These are phyloP conservation scores for Ectemnius lituratus DNA, from an alignment of 2,888 invertebrate genomes.

Conservation along the genomic window DNA sequence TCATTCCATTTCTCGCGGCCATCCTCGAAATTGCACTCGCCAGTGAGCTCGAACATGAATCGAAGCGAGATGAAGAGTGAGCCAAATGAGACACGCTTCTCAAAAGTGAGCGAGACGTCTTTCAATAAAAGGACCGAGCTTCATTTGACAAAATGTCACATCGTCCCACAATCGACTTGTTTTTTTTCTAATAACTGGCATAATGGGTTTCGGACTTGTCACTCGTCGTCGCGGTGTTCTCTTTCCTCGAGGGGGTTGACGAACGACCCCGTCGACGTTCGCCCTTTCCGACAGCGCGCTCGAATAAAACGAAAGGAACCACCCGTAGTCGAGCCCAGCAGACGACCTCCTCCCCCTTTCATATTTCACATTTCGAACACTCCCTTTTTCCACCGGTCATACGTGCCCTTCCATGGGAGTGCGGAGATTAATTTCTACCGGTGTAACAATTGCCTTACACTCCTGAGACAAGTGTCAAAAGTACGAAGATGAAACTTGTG, in stretches of 20 bases:
- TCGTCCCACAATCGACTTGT: conserved; percentile 32
- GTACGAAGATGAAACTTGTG: neutral
- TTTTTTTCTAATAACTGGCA: conserved; percentile 57
- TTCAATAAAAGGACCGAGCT: conserved; percentile 27
- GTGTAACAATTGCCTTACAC: neutral
- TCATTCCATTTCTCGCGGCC: conserved; percentile 2
- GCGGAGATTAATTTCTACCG: neutral
- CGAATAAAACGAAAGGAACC: conserved; percentile 68
- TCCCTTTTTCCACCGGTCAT: conserved; percentile 14
- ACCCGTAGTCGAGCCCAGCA: conserved; percentile 41
- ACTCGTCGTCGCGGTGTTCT: conserved; percentile 33
- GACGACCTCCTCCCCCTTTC: conserved; percentile 56
- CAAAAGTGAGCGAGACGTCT: conserved; percentile 16
- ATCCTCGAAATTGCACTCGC: conserved; percentile 1
- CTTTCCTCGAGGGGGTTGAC: conserved; percentile 61
- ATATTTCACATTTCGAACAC: conserved; percentile 71
- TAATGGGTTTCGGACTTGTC: conserved; percentile 59
- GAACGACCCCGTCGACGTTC: conserved; percentile 75
- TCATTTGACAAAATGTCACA: conserved; percentile 51
- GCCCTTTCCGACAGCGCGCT: conserved; percentile 61
- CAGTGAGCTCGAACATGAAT: neutral
- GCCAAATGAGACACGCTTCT: neutral
- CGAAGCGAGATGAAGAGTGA: neutral
- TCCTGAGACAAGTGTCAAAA: neutral
- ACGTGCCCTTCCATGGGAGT: too few relatives aligned